phyloP scores from a whole-genome alignment of 2,113 vertebrate genomes.

The Nymphicus hollandicus region DNA sequence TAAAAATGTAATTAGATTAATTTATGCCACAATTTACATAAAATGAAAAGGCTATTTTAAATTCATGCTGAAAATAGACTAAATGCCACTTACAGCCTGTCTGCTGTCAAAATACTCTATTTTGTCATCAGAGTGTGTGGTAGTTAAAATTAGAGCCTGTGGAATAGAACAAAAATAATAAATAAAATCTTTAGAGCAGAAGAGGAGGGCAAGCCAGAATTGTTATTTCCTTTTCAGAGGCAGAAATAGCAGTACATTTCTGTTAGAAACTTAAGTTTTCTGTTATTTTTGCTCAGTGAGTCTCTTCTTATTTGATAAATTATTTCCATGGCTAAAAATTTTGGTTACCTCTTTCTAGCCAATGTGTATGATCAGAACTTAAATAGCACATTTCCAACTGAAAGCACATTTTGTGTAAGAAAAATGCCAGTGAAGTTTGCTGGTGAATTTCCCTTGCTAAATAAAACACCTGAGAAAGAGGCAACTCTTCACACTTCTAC shows the following conservation, averaged over 20 bases:
- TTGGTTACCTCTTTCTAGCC: neutral
- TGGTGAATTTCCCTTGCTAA: neutral
- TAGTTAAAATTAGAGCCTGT: neutral
- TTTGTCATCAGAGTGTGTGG: neutral
- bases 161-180: neutral
- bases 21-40: neutral
- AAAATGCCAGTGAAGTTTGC: neutral
- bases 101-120: neutral
- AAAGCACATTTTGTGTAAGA: neutral
- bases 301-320: neutral
- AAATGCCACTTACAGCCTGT: neutral
- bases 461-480: neutral
- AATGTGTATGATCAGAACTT: neutral
- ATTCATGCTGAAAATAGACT: slow-evolving; percentile 1
- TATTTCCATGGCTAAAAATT: neutral
- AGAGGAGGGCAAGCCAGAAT: neutral
- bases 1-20: neutral
- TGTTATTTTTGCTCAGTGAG: neutral
- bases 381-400: neutral
- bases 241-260: neutral
- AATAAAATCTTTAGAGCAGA: neutral
- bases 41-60: slow-evolving; percentile 15
- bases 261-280: neutral
- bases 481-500: neutral
- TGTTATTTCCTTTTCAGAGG: neutral